Percentiles rank a stretch among this genome's conserved stretches.
phyloP scores from a whole-genome alignment of 2,113 vertebrate species.

The Caloenas nicobarica region DNA sequence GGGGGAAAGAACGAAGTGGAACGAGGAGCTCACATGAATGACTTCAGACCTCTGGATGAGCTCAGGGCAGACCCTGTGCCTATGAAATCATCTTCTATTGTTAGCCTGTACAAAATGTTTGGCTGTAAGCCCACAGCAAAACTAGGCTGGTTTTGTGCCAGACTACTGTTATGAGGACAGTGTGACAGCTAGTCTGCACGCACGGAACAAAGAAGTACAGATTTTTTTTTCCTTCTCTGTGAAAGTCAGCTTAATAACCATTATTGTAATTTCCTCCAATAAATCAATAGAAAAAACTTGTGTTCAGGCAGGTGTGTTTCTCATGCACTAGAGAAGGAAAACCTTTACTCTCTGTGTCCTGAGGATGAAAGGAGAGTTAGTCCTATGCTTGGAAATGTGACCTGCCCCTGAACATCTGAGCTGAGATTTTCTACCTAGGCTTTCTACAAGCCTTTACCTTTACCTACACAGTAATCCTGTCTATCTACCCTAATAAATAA shows the following conservation, averaged over 20 bases:
- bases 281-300: background rate
- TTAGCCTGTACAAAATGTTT: slow-evolving; percentile 54
- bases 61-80: slow-evolving; percentile 35
- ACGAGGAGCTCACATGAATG: background rate
- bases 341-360: background rate
- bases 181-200: background rate
- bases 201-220: slow-evolving; percentile 44
- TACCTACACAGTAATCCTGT: background rate
- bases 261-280: background rate
- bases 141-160: slow-evolving; percentile 8
- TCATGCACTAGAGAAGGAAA: background rate
- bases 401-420: background rate
- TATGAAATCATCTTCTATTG: slow-evolving; percentile 66
- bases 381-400: background rate
- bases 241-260: background rate
- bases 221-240: background rate
- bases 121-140: slow-evolving; percentile 25
- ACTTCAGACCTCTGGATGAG: slow-evolving; percentile 37
- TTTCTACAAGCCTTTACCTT: background rate
- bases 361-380: background rate
- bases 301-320: background rate
- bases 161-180: background rate
- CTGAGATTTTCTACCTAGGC: background rate
- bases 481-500: background rate
- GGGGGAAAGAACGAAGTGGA: background rate